These are phyloP conservation scores for Drosophila ironensis DNA, from an alignment of 1,140 invertebrate species.

Conservation along the genomic window DNA sequence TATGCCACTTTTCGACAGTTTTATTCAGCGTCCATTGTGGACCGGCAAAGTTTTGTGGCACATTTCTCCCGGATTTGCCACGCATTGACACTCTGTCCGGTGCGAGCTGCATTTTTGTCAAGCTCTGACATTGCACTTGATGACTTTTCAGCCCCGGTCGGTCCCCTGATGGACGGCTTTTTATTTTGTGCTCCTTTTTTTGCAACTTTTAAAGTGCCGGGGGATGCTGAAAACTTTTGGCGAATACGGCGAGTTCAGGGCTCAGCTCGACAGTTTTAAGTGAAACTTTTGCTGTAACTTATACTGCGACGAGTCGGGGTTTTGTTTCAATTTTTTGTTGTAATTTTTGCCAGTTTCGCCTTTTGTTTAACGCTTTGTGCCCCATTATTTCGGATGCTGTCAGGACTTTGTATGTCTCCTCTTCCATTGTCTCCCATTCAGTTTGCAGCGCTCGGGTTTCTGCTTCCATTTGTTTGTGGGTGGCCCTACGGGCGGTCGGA, in stretches of 20 bases:
- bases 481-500: not conserved
- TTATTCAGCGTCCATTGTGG: constrained; percentile 30
- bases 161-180: not conserved
- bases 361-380: constrained; percentile 58
- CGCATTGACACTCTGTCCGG: constrained; percentile 37
- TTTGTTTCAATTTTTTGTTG: constrained; percentile 17
- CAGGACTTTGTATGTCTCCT: constrained; percentile 34
- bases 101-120: constrained; percentile 41
- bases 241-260: constrained; percentile 14
- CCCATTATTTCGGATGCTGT: constrained; percentile 56
- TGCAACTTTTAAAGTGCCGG: constrained; percentile 30
- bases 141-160: constrained; percentile 20
- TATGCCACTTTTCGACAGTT: constrained; percentile 40
- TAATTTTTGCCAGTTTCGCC: constrained; percentile 12
- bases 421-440: constrained; percentile 17
- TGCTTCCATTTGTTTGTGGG: constrained; percentile 11
- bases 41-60: constrained; percentile 40
- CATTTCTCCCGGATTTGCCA: constrained; percentile 49
- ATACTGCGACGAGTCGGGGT: constrained; percentile 47
- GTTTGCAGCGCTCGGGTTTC: constrained; percentile 8
- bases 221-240: constrained; percentile 27
- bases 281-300: constrained; percentile 57
- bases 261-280: constrained; percentile 55
- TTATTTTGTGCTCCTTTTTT: constrained; percentile 12
- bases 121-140: constrained; percentile 61